A percentile compares a stretch with the other conserved stretches of the same genome.
These are phyloP conservation scores for Drosophila recens DNA, from an alignment of 2,888 invertebrate species.

Conservation along the genomic window DNA sequence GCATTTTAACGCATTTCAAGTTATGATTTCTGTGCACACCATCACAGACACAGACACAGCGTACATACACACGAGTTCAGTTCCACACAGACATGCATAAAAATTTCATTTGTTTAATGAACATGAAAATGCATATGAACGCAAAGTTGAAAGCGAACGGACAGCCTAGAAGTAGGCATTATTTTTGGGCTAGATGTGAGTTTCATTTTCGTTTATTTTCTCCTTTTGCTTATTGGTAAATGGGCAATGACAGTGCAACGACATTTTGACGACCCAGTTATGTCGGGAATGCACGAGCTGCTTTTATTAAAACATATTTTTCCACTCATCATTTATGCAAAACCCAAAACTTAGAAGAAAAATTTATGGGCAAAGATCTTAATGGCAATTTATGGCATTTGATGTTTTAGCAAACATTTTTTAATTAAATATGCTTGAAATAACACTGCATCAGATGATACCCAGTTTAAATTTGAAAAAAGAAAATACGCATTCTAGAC, in stretches of 20 bases:
- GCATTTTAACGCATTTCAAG: conserved; percentile 78
- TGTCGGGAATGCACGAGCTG: conserved; percentile 3
- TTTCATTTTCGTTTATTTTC: background rate
- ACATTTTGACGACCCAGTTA: conserved; percentile 28
- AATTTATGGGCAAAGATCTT: no score
- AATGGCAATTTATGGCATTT: background rate
- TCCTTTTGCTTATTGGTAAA: conserved; percentile 5
- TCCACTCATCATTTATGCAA: background rate
- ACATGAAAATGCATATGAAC: conserved; percentile 54
- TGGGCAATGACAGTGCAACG: conserved; percentile 23
- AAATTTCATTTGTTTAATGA: conserved; percentile 60
- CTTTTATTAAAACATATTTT: conserved; percentile 5
- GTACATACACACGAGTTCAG: background rate
- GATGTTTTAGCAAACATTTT: background rate
- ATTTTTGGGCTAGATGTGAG: background rate
- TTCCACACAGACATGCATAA: conserved; percentile 31
- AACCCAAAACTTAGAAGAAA: no score
- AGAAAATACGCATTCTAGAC: background rate
- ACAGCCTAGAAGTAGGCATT: conserved; percentile 33
- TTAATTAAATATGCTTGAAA: background rate
- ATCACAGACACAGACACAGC: background rate
- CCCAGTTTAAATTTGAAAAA: background rate
- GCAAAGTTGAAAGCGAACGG: conserved; percentile 1
- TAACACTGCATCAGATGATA: background rate
- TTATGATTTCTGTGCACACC: conserved; percentile 64